Conservation (phyloP, 2,888 invertebrate genomes). For the Criorhina ranunculi region DNA sequence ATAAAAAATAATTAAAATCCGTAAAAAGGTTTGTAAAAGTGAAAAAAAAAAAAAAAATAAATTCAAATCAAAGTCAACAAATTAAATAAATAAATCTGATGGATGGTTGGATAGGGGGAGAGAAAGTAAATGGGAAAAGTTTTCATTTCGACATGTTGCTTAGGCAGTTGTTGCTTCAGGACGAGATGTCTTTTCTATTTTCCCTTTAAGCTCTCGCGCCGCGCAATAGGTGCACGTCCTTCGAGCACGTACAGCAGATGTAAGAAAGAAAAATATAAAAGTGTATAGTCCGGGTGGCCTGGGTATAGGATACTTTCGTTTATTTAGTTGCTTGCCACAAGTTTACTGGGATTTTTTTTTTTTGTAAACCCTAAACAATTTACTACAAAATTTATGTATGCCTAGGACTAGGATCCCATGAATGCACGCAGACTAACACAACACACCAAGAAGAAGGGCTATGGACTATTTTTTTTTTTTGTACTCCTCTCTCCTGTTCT, state of each 20-base stretch:
- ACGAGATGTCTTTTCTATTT: conserved; percentile 30
- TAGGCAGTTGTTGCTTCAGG: conserved; percentile 72
- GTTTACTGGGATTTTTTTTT: conserved; percentile 40
- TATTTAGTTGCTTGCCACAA: conserved; percentile 47
- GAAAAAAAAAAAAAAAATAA: conserved; percentile 26
- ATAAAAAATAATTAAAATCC: conserved; percentile 2
- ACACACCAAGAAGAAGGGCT: conserved; percentile 26
- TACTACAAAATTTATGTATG: conserved; percentile 39
- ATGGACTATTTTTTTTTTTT: conserved; percentile 10
- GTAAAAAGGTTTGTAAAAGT: conserved; percentile 34
- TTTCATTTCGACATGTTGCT: conserved; percentile 71
- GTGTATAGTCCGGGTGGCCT: conserved; percentile 29
- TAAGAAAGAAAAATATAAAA: conserved; percentile 12
- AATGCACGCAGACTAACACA: conserved; percentile 21
- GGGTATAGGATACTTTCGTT: conserved; percentile 10
- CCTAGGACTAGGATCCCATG: neutral
- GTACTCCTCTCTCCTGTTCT: neutral
- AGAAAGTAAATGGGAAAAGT: conserved; percentile 35
- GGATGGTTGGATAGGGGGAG: conserved; percentile 18
- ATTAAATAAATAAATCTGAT: conserved; percentile 16
- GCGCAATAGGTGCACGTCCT: conserved; percentile 50
- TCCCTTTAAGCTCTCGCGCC: conserved; percentile 30
- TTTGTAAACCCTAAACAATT: conserved; percentile 56
- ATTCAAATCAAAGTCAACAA: conserved; percentile 13
- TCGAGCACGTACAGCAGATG: conserved; percentile 48